Evolutionary conservation across 2,113 vertebrate species (phyloP).

Genomic region (Leiothrix lutea): DNA sequence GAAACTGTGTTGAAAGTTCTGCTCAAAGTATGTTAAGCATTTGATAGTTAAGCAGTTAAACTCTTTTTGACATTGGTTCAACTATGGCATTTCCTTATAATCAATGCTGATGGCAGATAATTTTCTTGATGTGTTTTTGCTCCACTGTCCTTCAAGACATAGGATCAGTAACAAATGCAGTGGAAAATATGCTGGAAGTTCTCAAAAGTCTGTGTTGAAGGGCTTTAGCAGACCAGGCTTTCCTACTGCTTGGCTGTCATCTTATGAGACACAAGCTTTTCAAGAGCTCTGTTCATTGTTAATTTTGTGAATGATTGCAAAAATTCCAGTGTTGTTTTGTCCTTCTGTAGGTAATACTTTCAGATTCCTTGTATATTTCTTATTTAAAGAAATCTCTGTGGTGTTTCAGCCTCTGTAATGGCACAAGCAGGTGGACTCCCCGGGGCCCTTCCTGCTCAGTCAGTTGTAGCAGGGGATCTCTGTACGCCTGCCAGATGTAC

Average conservation of each 20-base stretch:
- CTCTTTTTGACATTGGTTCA: background rate
- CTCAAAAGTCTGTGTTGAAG: background rate
- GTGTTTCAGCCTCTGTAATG: background rate
- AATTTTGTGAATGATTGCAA: background rate
- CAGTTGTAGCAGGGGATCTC: rapidly evolving
- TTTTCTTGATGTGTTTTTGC: background rate
- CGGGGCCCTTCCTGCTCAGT: background rate
- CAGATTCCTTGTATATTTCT: background rate
- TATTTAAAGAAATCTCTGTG: background rate
- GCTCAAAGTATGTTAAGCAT: background rate
- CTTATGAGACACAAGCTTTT: background rate
- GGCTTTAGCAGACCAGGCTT: background rate
- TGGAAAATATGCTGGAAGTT: background rate
- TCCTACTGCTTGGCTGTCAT: background rate
- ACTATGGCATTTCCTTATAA: background rate
- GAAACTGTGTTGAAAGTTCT: background rate
- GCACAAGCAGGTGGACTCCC: background rate
- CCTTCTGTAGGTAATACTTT: background rate
- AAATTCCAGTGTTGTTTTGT: background rate
- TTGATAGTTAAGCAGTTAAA: background rate
- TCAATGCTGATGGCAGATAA: background rate
- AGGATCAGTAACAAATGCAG: background rate
- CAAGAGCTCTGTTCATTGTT: background rate
- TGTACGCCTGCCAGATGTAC: background rate
- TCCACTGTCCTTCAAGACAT: background rate